These are phyloP conservation scores for Halictus rubicundus DNA, from an alignment of 1,140 invertebrate species.

Conservation along the genomic window DNA sequence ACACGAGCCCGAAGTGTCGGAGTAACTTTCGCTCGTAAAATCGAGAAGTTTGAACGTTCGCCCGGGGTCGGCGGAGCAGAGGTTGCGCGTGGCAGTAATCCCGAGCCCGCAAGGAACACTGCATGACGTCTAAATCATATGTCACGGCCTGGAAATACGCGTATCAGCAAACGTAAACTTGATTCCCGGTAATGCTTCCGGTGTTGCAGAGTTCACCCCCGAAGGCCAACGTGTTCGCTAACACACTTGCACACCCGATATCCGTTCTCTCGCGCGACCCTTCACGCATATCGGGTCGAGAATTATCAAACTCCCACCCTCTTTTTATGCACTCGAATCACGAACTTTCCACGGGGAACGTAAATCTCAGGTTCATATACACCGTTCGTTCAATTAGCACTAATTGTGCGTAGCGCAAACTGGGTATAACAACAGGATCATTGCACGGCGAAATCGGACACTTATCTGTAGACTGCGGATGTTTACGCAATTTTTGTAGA, in stretches of 20 bases:
- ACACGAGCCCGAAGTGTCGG: not conserved
- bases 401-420: no score
- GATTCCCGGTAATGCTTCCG: constrained; percentile 48
- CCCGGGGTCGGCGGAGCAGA: not conserved
- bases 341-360: not conserved
- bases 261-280: constrained; percentile 4
- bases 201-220: constrained; percentile 24
- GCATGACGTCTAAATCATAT: constrained; percentile 43
- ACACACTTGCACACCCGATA: constrained; percentile 7
- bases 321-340: not conserved
- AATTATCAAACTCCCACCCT: not conserved
- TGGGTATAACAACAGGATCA: no score
- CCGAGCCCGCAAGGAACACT: not conserved
- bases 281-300: not conserved
- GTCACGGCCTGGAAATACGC: constrained; percentile 46
- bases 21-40: constrained; percentile 4
- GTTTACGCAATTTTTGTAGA: no score
- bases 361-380: no score
- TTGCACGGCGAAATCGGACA: no score
- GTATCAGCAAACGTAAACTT: constrained; percentile 51
- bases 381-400: no score
- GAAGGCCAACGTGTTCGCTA: not conserved
- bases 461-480: no score
- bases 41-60: constrained; percentile 4
- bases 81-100: constrained; percentile 32